phyloP scores from a whole-genome alignment of 2,113 vertebrate species.

The Cyanoderma ruficeps region DNA sequence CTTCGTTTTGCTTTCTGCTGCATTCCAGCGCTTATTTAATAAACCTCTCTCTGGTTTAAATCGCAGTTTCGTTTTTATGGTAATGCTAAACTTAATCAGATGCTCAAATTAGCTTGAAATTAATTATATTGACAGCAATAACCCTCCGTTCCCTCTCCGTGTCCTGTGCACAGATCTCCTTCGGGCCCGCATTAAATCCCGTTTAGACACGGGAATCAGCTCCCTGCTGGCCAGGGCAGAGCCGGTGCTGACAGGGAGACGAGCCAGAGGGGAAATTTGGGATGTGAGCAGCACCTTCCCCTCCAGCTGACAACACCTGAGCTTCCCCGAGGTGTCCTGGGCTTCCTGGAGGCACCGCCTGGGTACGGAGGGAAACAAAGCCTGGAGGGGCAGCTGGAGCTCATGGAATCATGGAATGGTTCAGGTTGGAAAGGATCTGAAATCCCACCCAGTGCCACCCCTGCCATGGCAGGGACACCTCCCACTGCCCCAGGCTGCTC shows the following conservation, averaged over 20 bases:
- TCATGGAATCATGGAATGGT: neutral
- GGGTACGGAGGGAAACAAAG: neutral
- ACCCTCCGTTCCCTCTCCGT: neutral
- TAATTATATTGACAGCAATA: conserved; percentile 48
- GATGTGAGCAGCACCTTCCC: rapidly evolving
- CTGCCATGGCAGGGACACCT: neutral
- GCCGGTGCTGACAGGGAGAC: neutral
- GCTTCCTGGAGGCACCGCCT: neutral
- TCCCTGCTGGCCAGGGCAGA: rapidly evolving
- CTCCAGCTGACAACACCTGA: neutral
- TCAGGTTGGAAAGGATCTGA: neutral
- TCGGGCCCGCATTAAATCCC: neutral
- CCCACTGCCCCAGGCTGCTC: rapidly evolving
- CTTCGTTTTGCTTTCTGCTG: conserved; percentile 42
- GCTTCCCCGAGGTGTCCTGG: neutral
- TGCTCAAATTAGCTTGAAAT: conserved; percentile 62
- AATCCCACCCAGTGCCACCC: rapidly evolving
- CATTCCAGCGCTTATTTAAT: conserved; percentile 46
- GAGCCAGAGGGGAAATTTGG: neutral
- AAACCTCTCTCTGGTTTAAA: conserved; percentile 32
- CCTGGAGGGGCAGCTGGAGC: neutral
- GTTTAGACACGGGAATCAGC: neutral
- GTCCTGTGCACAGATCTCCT: neutral
- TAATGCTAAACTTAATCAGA: conserved; percentile 61
- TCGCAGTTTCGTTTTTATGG: conserved; percentile 41